A percentile compares a stretch with the other conserved stretches of the same genome.
phyloP scores from a whole-genome alignment of 2,888 invertebrate genomes.

The Dynastes tityus region DNA sequence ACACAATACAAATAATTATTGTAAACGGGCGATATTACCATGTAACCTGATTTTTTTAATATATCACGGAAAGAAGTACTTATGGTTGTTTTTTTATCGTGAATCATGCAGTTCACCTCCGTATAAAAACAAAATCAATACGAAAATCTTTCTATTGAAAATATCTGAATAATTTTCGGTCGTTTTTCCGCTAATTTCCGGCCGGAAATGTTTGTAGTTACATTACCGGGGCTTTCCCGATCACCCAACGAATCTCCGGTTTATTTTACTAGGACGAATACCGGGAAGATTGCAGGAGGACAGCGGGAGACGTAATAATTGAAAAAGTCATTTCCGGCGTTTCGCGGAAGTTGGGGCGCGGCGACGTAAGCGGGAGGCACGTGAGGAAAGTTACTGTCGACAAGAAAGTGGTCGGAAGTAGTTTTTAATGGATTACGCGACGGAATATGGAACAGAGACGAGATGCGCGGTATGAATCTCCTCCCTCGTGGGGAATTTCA shows the following conservation, averaged over 20 bases:
- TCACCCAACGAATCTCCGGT: constrained; percentile 25
- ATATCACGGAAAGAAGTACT: too few relatives aligned
- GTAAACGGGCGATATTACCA: too few relatives aligned
- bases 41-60: too few relatives aligned
- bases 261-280: not conserved
- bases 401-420: constrained; percentile 28
- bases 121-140: too few relatives aligned
- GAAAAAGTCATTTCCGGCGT: constrained; percentile 36
- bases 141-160: too few relatives aligned
- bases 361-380: not conserved
- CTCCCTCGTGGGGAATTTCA: constrained; percentile 5
- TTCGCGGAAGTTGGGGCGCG: not conserved
- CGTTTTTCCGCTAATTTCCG: constrained; percentile 20
- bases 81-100: too few relatives aligned
- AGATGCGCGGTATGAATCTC: not conserved
- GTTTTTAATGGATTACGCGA: constrained; percentile 31
- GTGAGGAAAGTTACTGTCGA: constrained; percentile 25
- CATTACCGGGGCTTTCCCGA: constrained; percentile 8
- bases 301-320: constrained; percentile 22
- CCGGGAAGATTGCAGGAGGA: constrained; percentile 9
- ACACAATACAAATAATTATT: too few relatives aligned
- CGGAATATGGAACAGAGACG: constrained; percentile 10
- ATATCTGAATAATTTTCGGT: not conserved
- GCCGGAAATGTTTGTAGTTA: constrained; percentile 9
- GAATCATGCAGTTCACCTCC: too few relatives aligned